phyloP scores from a whole-genome alignment of 2,797 vertebrate species.

The Columba guinea region DNA sequence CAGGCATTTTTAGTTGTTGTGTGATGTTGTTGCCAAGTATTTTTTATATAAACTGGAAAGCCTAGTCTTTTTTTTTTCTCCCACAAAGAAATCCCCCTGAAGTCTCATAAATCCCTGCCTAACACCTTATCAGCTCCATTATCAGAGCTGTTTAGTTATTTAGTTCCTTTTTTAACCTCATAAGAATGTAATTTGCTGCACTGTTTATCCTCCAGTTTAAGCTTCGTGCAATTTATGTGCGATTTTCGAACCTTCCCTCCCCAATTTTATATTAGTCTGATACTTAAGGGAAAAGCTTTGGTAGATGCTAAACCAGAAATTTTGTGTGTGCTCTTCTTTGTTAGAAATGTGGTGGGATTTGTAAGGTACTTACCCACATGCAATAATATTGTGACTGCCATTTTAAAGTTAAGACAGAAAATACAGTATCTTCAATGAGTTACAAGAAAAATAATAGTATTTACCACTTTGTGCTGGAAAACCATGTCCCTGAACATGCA shows the following conservation, averaged over 20 bases:
- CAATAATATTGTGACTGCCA: slow-evolving; percentile 40
- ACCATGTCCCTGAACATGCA: not conserved
- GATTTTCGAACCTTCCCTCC: not conserved
- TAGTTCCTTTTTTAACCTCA: slow-evolving; percentile 29
- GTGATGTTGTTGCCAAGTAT: slow-evolving; percentile 2
- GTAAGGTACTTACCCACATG: not conserved
- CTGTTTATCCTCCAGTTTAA: not conserved
- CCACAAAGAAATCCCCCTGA: not conserved
- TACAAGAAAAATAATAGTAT: slow-evolving; percentile 2
- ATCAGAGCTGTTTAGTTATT: slow-evolving; percentile 45
- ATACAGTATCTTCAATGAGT: not conserved
- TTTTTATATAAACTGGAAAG: slow-evolving; percentile 26
- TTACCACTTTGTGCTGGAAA: not conserved
- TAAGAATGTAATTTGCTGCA: slow-evolving; percentile 5
- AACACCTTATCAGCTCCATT: slow-evolving; percentile 27
- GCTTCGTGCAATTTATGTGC: not conserved
- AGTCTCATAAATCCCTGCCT: not conserved
- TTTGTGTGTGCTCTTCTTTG: not conserved
- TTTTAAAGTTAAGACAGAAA: slow-evolving; percentile 33
- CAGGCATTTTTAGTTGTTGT: not conserved
- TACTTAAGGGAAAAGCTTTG: slow-evolving; percentile 48
- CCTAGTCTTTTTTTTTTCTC: not conserved
- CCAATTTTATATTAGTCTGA: not conserved
- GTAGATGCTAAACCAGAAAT: slow-evolving; percentile 13
- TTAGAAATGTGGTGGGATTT: slow-evolving; percentile 16